phyloP scores from a whole-genome alignment of 2,113 vertebrate genomes.

The Dicerorhinus sumatrensis region DNA sequence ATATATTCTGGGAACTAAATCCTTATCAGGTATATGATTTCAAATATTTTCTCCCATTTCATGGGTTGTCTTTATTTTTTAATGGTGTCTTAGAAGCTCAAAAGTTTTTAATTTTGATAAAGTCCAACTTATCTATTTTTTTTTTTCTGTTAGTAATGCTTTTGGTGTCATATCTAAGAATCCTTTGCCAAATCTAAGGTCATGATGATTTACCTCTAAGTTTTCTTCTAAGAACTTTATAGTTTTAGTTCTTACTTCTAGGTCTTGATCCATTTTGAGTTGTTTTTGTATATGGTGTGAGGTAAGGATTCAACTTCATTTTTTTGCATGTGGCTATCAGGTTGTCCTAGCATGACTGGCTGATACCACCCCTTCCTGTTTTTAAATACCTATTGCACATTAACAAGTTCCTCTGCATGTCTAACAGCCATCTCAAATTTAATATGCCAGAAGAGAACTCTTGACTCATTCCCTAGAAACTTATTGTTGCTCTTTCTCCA shows the following conservation, averaged over 20 bases:
- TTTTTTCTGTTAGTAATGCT: background rate
- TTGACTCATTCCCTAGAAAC: background rate
- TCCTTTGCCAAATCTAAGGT: background rate
- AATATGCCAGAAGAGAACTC: background rate
- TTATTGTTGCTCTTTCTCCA: background rate
- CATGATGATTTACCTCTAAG: background rate
- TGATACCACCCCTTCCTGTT: background rate
- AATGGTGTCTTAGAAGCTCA: background rate
- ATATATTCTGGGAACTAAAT: background rate
- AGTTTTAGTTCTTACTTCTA: background rate
- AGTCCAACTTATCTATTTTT: background rate
- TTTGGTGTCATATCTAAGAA: background rate
- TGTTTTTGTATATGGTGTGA: background rate
- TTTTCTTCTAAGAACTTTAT: background rate
- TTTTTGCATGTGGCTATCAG: background rate
- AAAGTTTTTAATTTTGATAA: background rate
- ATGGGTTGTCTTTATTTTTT: background rate
- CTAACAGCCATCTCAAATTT: background rate
- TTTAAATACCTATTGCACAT: background rate
- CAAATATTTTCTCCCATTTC: background rate
- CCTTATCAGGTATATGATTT: background rate
- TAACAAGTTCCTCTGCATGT: background rate
- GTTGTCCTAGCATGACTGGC: background rate
- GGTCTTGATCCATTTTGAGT: background rate
- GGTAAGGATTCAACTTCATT: background rate